Conservation (phyloP, 2,888 invertebrate species). For the Papilio protenor region DNA sequence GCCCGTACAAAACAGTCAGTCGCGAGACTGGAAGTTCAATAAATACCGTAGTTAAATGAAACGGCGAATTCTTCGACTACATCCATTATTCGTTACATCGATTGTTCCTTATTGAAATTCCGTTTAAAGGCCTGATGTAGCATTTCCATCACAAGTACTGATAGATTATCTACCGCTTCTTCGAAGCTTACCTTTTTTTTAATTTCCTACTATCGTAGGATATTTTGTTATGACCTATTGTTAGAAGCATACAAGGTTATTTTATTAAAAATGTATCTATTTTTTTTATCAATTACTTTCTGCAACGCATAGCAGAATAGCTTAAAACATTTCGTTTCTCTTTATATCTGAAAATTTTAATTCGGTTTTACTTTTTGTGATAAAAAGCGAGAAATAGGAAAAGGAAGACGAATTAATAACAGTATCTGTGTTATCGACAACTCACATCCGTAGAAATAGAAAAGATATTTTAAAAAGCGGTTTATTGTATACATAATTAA, state of each 20-base stretch:
- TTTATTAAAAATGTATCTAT: conserved; percentile 1
- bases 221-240: background rate
- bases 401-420: background rate
- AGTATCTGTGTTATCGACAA: background rate
- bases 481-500: background rate
- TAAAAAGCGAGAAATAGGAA: background rate
- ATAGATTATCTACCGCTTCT: conserved; percentile 30
- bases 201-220: background rate
- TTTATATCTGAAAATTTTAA: background rate
- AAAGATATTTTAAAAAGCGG: background rate
- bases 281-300: background rate
- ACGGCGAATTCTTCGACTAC: conserved; percentile 43
- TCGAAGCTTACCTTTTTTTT: background rate
- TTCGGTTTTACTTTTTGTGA: background rate
- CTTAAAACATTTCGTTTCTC: background rate
- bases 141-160: conserved; percentile 31
- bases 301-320: background rate
- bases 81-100: conserved; percentile 43
- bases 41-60: conserved; percentile 44
- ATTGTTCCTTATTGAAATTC: conserved; percentile 44
- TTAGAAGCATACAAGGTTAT: background rate
- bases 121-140: conserved; percentile 41
- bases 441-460: background rate
- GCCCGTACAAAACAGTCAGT: conserved; percentile 28
- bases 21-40: conserved; percentile 37